Percentiles rank a stretch among this genome's conserved stretches.
Conservation (phyloP, 2,113 vertebrate genomes). For the Caracal caracal region DNA sequence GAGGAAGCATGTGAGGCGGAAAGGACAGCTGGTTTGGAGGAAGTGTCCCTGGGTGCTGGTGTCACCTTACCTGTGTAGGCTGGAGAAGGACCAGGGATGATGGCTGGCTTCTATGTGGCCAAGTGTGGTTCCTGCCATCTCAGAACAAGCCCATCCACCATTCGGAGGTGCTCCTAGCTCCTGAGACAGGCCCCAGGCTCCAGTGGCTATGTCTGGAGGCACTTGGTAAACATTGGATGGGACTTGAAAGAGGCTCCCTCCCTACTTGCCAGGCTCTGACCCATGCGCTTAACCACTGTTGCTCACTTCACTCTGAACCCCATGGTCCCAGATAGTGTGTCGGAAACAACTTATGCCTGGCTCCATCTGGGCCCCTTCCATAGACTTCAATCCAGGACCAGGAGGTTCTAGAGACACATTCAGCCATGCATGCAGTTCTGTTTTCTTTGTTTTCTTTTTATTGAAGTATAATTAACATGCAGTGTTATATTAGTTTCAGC, state of each 20-base stretch:
- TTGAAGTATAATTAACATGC: not conserved
- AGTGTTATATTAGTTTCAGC: not conserved
- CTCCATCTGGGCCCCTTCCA: not conserved
- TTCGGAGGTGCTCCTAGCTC: not conserved
- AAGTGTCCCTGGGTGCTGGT: not conserved
- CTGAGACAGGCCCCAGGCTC: not conserved
- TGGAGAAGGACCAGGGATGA: not conserved
- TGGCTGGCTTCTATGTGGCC: not conserved
- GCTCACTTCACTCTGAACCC: not conserved
- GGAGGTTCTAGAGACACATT: not conserved
- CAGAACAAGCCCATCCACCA: not conserved
- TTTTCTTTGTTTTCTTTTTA: not conserved
- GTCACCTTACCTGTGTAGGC: not conserved
- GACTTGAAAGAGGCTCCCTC: not conserved
- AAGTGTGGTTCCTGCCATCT: not conserved
- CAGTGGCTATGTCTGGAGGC: not conserved
- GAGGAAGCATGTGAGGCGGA: not conserved
- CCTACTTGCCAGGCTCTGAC: not conserved
- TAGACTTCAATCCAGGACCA: not conserved
- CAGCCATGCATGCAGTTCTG: not conserved
- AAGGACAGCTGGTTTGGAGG: not conserved
- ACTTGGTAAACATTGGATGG: not conserved
- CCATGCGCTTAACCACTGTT: not conserved
- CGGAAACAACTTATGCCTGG: not conserved
- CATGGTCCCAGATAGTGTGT: not conserved